Percentiles rank a stretch among this genome's conserved stretches.
Evolutionary conservation across 2,113 vertebrate genomes (phyloP).

Genomic region (Anguilla rostrata): DNA sequence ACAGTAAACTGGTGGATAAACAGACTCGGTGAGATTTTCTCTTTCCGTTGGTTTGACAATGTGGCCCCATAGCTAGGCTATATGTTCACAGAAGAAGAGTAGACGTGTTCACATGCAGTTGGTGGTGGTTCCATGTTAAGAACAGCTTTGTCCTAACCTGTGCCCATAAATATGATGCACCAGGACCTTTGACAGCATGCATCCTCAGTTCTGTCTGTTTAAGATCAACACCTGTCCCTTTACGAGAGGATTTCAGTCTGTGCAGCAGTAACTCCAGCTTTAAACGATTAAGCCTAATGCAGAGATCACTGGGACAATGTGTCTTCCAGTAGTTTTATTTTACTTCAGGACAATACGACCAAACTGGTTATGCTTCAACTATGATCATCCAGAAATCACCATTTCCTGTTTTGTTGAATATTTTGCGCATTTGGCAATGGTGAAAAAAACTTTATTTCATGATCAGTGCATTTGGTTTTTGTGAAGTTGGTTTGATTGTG

Average conservation of each 20-base stretch:
- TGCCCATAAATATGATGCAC: neutral
- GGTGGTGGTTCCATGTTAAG: neutral
- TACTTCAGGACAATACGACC: neutral
- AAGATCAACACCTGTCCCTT: neutral
- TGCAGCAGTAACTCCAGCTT: neutral
- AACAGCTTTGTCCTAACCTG: neutral
- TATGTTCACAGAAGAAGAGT: neutral
- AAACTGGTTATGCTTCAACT: neutral
- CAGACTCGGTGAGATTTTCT: neutral
- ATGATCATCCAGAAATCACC: too few relatives aligned
- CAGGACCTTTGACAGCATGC: neutral
- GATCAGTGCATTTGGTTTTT: neutral
- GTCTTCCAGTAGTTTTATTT: neutral
- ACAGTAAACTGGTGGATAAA: neutral
- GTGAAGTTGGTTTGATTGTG: neutral
- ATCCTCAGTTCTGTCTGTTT: neutral
- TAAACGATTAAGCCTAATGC: neutral
- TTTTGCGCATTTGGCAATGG: neutral
- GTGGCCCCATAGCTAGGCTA: too few relatives aligned
- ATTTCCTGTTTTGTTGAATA: neutral
- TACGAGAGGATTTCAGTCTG: neutral
- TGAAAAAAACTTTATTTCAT: neutral
- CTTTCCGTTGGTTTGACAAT: neutral
- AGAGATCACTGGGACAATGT: neutral
- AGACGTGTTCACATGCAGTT: neutral